phyloP scores from a whole-genome alignment of 2,888 invertebrate genomes.

The Ochlodes sylvanus region DNA sequence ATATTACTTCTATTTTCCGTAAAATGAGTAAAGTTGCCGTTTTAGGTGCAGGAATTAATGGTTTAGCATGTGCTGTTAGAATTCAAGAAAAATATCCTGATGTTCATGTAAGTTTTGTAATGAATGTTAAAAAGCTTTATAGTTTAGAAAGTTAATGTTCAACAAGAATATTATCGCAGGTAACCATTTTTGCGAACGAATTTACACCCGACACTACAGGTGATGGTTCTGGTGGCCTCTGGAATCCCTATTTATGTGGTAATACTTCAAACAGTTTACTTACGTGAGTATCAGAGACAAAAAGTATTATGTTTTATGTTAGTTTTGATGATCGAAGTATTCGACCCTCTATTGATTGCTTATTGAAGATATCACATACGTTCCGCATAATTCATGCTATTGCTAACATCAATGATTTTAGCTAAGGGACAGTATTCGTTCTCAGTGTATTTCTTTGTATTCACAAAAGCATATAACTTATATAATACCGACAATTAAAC shows the following conservation, averaged over 20 bases:
- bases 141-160: too few relatives aligned
- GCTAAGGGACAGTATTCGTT: too few relatives aligned
- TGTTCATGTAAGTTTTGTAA: constrained; percentile 60
- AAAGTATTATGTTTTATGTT: too few relatives aligned
- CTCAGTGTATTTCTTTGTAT: too few relatives aligned
- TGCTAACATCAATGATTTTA: too few relatives aligned
- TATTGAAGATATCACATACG: too few relatives aligned
- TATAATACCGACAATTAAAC: too few relatives aligned
- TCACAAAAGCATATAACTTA: too few relatives aligned
- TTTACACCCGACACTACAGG: constrained; percentile 90
- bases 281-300: constrained; percentile 64
- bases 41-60: constrained; percentile 91
- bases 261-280: constrained; percentile 82
- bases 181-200: constrained; percentile 87
- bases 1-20: constrained; percentile 4
- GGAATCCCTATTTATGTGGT: constrained; percentile 88
- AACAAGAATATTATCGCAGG: constrained; percentile 57
- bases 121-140: neutral
- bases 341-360: too few relatives aligned
- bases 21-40: constrained; percentile 82
- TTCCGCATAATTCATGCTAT: too few relatives aligned
- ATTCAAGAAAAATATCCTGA: constrained; percentile 85
- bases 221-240: constrained; percentile 91
- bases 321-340: too few relatives aligned
- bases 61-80: constrained; percentile 88